phyloP scores from a whole-genome alignment of 2,888 invertebrate genomes.

The Amphipyra berbera region DNA sequence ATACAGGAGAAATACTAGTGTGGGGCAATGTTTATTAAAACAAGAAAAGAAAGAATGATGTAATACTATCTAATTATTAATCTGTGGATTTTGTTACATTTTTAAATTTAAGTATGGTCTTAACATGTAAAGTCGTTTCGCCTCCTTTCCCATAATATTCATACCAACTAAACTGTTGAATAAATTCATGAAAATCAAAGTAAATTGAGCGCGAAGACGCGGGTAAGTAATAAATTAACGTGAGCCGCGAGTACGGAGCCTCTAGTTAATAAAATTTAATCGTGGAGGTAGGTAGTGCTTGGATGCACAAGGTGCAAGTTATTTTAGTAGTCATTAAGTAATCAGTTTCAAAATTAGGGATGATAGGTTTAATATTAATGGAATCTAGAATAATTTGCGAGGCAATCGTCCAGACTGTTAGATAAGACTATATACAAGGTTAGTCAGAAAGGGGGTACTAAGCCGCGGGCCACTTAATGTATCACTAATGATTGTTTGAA shows the following conservation, averaged over 20 bases:
- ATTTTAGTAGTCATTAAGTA: constrained; percentile 16
- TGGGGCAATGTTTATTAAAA: too few relatives aligned
- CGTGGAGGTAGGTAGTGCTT: constrained; percentile 10
- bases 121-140: constrained; percentile 14
- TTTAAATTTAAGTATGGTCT: background rate
- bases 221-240: constrained; percentile 49
- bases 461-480: too few relatives aligned
- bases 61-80: too few relatives aligned
- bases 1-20: too few relatives aligned
- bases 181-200: constrained; percentile 55
- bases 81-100: background rate
- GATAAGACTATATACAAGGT: too few relatives aligned
- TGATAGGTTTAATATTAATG: too few relatives aligned
- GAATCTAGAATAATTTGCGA: too few relatives aligned
- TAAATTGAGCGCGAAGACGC: constrained; percentile 52
- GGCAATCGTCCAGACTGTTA: too few relatives aligned
- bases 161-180: constrained; percentile 50
- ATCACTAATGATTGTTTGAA: too few relatives aligned
- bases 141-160: constrained; percentile 43
- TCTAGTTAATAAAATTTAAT: constrained; percentile 42
- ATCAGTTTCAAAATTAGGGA: too few relatives aligned
- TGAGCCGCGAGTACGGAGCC: constrained; percentile 19
- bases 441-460: too few relatives aligned
- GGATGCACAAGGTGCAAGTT: constrained; percentile 27
- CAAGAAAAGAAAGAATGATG: too few relatives aligned